These are phyloP conservation scores for Rhopilema esculentum DNA, from an alignment of 30 jellyfish, hydroid and myxozoan genomes.

Conservation along the genomic window DNA sequence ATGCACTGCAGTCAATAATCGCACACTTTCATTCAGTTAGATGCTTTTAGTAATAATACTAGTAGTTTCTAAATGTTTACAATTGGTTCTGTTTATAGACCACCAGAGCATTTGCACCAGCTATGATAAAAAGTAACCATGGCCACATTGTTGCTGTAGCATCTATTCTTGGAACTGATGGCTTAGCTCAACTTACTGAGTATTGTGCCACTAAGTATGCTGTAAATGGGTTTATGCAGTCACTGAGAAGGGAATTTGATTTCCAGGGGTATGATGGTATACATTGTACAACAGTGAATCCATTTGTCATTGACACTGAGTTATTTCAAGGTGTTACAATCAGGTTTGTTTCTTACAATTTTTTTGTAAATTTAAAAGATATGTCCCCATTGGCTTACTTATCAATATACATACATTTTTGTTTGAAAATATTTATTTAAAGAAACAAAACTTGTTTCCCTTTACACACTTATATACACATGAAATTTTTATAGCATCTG, in stretches of 20 bases:
- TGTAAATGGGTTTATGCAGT: slow-evolving; percentile 85
- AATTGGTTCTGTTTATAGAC: slow-evolving; percentile 31
- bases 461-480: no score
- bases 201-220: slow-evolving; percentile 96
- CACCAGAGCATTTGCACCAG: slow-evolving; percentile 83
- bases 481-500: no score
- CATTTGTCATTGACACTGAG: slow-evolving; percentile 81
- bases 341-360: slow-evolving; percentile 30
- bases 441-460: no score
- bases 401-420: no score
- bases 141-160: slow-evolving; percentile 92
- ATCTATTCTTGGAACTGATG: slow-evolving; percentile 88
- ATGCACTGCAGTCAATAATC: no score
- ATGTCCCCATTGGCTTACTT: not conserved
- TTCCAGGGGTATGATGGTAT: slow-evolving; percentile 74
- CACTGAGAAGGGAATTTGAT: slow-evolving; percentile 85
- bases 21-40: no score
- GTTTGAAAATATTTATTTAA: no score
- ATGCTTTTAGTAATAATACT: no score
- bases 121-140: slow-evolving; percentile 82
- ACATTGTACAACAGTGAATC: slow-evolving; percentile 87
- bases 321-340: slow-evolving; percentile 84
- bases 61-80: no score
- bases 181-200: slow-evolving; percentile 78
- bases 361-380: no score